A percentile compares a stretch with the other conserved stretches of the same genome.
Evolutionary conservation across 2,888 invertebrate genomes (phyloP).

Genomic region (Ephialtes manifestator): DNA sequence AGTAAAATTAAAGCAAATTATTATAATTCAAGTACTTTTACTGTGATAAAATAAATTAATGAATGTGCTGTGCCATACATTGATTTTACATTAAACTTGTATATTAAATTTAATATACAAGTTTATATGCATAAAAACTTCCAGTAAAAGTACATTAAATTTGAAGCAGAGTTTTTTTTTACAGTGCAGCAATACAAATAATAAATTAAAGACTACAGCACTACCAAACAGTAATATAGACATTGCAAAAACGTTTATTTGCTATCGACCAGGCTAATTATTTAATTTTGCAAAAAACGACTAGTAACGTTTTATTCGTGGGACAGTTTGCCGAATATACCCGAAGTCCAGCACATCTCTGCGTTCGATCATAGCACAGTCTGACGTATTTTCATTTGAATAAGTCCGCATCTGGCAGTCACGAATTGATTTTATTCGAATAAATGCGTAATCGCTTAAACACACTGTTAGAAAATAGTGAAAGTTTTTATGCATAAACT

Average conservation of each 20-base stretch:
- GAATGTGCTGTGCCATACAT: no score
- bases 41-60: no score
- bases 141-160: no score
- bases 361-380: constrained; percentile 12
- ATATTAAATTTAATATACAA: no score
- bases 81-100: no score
- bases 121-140: no score
- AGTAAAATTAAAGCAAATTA: no score
- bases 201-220: neutral
- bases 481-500: no score
- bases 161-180: neutral
- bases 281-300: neutral
- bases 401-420: neutral
- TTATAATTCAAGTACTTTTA: no score
- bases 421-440: neutral
- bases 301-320: neutral
- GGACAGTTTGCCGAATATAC: constrained; percentile 44
- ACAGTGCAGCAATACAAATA: neutral
- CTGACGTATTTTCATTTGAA: neutral
- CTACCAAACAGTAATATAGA: neutral
- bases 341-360: constrained; percentile 33
- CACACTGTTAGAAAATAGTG: no score
- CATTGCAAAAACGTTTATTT: neutral
- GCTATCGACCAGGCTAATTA: neutral
- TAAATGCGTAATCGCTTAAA: neutral